A percentile compares a stretch with the other conserved stretches of the same genome.
Evolutionary conservation across 2,113 vertebrate species (phyloP).

Genomic region (Cyanistes caeruleus): DNA sequence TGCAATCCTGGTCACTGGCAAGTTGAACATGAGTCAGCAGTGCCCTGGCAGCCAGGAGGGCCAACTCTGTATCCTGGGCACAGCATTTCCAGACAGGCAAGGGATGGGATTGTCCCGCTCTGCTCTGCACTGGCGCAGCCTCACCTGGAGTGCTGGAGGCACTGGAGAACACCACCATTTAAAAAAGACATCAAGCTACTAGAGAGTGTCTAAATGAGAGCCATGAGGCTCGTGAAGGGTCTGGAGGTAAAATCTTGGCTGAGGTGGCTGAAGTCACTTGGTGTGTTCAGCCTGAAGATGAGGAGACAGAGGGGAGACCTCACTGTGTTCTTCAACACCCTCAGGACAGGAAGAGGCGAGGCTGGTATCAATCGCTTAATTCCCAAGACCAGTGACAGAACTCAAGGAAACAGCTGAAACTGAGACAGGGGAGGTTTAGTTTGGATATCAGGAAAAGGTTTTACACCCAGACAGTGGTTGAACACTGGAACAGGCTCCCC

Average conservation of each 20-base stretch:
- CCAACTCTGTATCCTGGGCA: neutral
- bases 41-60: neutral
- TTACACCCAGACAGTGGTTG: neutral
- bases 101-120: neutral
- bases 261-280: neutral
- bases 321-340: neutral
- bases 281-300: neutral
- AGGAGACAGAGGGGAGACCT: neutral
- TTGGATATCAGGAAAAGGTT: neutral
- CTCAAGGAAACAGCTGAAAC: neutral
- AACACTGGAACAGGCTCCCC: neutral
- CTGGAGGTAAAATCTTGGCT: neutral
- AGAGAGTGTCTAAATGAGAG: neutral
- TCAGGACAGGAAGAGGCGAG: neutral
- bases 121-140: neutral
- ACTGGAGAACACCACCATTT: no score
- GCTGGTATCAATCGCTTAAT: neutral
- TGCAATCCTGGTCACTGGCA: neutral
- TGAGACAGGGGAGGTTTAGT: neutral
- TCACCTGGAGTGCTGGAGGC: neutral
- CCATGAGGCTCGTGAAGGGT: neutral
- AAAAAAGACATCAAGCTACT: neutral
- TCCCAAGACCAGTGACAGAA: neutral
- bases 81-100: rapidly evolving
- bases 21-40: neutral